These are phyloP conservation scores for Alloplasta piceator DNA, from an alignment of 2,888 invertebrate genomes.

Conservation along the genomic window DNA sequence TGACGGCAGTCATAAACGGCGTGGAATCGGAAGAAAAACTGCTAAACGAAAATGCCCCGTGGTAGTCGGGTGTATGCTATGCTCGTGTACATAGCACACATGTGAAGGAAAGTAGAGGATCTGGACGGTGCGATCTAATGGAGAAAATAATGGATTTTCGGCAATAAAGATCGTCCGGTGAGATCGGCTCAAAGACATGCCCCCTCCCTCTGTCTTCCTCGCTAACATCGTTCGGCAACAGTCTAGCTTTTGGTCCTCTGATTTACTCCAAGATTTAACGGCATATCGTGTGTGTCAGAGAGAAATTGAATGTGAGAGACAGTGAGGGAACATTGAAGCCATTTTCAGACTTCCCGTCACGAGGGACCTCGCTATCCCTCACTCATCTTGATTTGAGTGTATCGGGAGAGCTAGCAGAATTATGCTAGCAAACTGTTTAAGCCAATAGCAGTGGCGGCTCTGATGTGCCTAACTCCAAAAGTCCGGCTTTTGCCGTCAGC, in stretches of 20 bases:
- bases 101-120: constrained; percentile 67
- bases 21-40: constrained; percentile 82
- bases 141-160: constrained; percentile 83
- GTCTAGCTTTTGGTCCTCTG: constrained; percentile 58
- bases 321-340: constrained; percentile 65
- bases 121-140: constrained; percentile 80
- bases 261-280: constrained; percentile 27
- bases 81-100: constrained; percentile 17
- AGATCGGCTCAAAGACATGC: constrained; percentile 75
- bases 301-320: constrained; percentile 48
- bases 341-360: constrained; percentile 69
- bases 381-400: constrained; percentile 39
- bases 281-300: constrained; percentile 38
- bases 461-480: constrained; percentile 32
- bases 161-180: constrained; percentile 81
- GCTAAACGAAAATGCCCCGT: constrained; percentile 82
- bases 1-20: constrained; percentile 79
- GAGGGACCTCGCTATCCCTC: constrained; percentile 41
- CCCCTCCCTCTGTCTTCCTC: constrained; percentile 7
- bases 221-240: constrained; percentile 14
- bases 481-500: constrained; percentile 34
- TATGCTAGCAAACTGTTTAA: constrained; percentile 2
- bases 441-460: constrained; percentile 7
- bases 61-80: constrained; percentile 56
- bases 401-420: constrained; percentile 12